Evolutionary conservation across 2,113 vertebrate species (phyloP), one percentile per base, ranked within the genome.

Genomic region (Cisticola juncidis): DNA sequence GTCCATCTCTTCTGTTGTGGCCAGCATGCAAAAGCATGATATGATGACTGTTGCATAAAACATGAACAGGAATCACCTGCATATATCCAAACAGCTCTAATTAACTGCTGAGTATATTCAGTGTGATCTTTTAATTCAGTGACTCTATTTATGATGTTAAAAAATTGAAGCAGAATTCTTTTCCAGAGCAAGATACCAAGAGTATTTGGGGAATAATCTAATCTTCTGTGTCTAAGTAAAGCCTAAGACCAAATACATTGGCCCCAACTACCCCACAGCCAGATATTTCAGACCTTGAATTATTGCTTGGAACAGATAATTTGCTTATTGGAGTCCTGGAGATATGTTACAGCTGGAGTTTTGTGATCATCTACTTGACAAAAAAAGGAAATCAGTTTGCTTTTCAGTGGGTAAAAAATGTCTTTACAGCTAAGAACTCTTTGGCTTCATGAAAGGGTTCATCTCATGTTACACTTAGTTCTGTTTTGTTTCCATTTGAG

Each of bases 11-110:
- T 69, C 9, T 70, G 54, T 47, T 62, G 24, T 11, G 45, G 15
- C 17, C 28, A 86, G 0, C 23, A 31, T n/a, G 4, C 9, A 82
- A 77, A 83, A 65, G 5, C 36, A 57, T 19, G 8, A 6, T 42
- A n/a, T 6, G 5, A 56, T n/a, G 31, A 42, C 12, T 5, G 0
- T 35, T 76, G 9, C 2, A 0, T 20, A 82, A 77, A 45, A 54
- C 1, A 2, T 26, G 48, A 78, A 33, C 14, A 35, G 22, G 16
- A 84, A 58, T 58, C 62, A 2, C 15, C 33, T 81, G 14, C 9
- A 68, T 71, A 35, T 26, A n/a, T 44, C 14, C 3, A 2, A 84
- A 12, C 6, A 74, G 7, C 8, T 74, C 23, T 66, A 9, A 3
- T 31, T 72, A 13, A 11, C 53, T 73, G 4, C 13, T 13, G 19